Conservation (phyloP, 2,888 invertebrate species). For the Scrobipalpa atriplicella region DNA sequence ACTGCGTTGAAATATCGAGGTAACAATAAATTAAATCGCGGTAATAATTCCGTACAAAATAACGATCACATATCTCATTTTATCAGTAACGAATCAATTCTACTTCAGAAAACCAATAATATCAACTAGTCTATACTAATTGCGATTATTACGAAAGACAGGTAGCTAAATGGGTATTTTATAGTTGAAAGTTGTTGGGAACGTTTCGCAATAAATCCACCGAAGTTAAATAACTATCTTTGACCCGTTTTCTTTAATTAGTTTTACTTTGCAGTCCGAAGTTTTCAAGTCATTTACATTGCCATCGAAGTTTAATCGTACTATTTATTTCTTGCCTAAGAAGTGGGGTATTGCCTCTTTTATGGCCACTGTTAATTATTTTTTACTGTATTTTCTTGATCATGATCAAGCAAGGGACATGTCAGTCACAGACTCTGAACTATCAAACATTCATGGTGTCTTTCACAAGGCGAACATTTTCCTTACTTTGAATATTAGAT, state of each 20-base stretch:
- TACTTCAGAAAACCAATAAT: background rate
- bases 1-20: too few species aligned
- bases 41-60: too few species aligned
- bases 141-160: background rate
- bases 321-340: background rate
- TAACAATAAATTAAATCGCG: too few species aligned
- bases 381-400: too few species aligned
- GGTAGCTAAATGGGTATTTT: background rate
- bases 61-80: too few species aligned
- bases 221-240: conserved; percentile 23
- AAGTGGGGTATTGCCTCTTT: background rate
- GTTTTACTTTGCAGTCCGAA: conserved; percentile 15
- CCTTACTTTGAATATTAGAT: too few species aligned
- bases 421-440: too few species aligned
- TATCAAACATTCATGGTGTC: too few species aligned
- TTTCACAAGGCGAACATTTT: too few species aligned
- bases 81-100: background rate
- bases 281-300: conserved; percentile 16
- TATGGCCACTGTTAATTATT: too few species aligned
- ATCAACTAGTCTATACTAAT: background rate
- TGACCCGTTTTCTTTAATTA: conserved; percentile 23
- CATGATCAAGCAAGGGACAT: too few species aligned
- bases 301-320: conserved; percentile 18
- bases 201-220: conserved; percentile 22
- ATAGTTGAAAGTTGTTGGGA: conserved; percentile 6